These are phyloP conservation scores for Sinocyclocheilus anophthalmus DNA, from an alignment of 2,113 vertebrate genomes.

Conservation along the genomic window DNA sequence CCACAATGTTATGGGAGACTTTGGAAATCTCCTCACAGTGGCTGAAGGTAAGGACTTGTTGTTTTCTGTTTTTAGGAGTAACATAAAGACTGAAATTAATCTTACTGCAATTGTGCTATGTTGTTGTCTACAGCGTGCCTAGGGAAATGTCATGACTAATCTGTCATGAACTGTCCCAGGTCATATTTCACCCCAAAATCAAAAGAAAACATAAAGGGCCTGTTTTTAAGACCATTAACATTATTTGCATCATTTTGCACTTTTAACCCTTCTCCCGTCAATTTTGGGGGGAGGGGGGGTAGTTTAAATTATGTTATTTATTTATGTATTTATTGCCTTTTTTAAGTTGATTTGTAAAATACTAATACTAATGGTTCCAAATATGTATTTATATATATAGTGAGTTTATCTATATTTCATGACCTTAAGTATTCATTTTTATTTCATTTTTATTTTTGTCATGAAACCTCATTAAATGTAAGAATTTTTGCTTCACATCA, in stretches of 20 bases:
- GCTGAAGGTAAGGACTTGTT: conserved; percentile 84
- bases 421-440: background rate
- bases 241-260: no score
- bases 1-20: conserved; percentile 74
- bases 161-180: background rate
- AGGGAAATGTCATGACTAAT: background rate
- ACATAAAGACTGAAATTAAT: background rate
- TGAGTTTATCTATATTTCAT: background rate
- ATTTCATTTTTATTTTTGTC: background rate
- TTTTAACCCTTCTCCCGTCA: no score
- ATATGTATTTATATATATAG: background rate
- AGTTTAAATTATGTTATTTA: no score
- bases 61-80: background rate
- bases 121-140: background rate
- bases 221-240: no score
- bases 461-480: background rate
- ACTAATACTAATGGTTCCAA: background rate
- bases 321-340: no score
- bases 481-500: background rate
- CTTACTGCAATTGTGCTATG: background rate
- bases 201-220: no score
- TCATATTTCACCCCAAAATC: background rate
- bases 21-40: conserved; percentile 91
- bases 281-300: no score
- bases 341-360: background rate